phyloP scores from a whole-genome alignment of 2,113 vertebrate species.

The Saguinus imperator region DNA sequence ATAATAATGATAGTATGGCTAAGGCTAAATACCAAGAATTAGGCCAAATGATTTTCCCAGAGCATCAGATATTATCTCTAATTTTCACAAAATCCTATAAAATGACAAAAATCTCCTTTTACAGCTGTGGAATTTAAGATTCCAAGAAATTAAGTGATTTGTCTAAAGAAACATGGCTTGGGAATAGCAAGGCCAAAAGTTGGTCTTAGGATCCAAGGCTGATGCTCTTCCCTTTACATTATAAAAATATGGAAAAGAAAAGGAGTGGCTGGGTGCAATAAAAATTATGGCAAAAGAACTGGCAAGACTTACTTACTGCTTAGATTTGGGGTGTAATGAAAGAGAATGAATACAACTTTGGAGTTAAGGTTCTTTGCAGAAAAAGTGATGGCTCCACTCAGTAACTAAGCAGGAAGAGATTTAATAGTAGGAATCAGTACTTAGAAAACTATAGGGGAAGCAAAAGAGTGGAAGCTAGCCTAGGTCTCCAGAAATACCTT shows the following conservation, averaged over 20 bases:
- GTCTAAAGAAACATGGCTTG: not conserved
- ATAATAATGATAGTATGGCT: not conserved
- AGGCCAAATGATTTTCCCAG: not conserved
- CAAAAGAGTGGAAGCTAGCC: not conserved
- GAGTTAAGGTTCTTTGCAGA: not conserved
- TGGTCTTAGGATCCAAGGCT: not conserved
- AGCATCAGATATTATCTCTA: not conserved
- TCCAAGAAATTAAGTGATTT: not conserved
- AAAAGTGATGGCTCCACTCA: not conserved
- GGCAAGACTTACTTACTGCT: not conserved
- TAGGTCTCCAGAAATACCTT: not conserved
- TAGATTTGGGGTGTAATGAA: not conserved
- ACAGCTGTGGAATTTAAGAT: not conserved
- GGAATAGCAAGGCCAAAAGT: not conserved
- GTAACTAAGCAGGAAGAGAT: not conserved
- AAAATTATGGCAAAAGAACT: not conserved
- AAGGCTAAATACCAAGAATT: not conserved
- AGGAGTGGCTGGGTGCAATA: not conserved
- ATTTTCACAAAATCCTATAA: not conserved
- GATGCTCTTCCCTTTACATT: not conserved
- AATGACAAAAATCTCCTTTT: not conserved
- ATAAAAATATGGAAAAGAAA: not conserved
- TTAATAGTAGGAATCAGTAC: not conserved
- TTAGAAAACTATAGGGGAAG: not conserved
- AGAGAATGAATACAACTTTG: not conserved